Percentiles rank a stretch among this genome's conserved stretches.
These are phyloP conservation scores for Microcebus jonahi DNA, from an alignment of 2,113 vertebrate genomes.

Conservation along the genomic window DNA sequence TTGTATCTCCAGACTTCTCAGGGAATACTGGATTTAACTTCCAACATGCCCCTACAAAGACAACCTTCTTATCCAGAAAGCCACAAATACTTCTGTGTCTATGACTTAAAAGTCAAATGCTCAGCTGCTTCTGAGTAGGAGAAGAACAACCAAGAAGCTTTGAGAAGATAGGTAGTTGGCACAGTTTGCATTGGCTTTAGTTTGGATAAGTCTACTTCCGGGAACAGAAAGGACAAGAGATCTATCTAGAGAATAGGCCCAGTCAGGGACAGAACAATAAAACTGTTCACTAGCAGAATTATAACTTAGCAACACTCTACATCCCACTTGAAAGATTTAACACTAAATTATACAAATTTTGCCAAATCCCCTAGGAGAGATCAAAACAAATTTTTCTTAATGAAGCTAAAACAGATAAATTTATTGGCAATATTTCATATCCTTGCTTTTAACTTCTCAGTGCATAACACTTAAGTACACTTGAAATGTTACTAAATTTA, in stretches of 20 bases:
- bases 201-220: slow-evolving; percentile 18
- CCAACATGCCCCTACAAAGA: not conserved
- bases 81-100: not conserved
- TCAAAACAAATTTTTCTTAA: not conserved
- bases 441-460: not conserved
- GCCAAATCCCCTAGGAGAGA: not conserved
- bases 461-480: not conserved
- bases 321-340: slow-evolving; percentile 26
- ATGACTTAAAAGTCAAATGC: not conserved
- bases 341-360: not conserved
- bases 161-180: not conserved
- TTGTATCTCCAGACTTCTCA: not conserved
- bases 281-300: slow-evolving; percentile 6
- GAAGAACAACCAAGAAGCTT: not conserved
- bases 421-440: not conserved
- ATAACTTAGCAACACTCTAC: not conserved
- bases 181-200: not conserved
- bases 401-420: not conserved
- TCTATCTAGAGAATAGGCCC: not conserved
- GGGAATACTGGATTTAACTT: not conserved
- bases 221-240: slow-evolving; percentile 39
- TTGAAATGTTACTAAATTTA: not conserved
- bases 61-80: slow-evolving; percentile 20
- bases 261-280: slow-evolving; percentile 18
- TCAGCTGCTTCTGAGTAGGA: not conserved